Conservation (phyloP, 2,888 invertebrate species). For the Myathropa florea region DNA sequence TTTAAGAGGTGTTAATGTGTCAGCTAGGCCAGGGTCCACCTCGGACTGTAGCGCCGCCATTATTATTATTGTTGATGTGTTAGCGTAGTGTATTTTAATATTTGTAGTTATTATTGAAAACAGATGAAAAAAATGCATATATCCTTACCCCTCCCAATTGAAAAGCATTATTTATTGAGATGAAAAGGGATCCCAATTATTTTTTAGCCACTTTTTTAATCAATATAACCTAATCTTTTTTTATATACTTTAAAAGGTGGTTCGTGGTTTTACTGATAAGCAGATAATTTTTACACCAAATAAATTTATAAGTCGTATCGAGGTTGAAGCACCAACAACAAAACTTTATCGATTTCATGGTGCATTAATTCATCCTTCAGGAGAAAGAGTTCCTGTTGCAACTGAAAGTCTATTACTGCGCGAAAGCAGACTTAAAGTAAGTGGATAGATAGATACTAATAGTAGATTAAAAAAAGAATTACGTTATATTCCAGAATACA, state of each 20-base stretch:
- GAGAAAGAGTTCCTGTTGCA: slow-evolving; percentile 89
- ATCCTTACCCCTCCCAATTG: no score
- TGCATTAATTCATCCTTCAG: slow-evolving; percentile 90
- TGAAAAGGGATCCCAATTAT: no score
- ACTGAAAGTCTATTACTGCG: slow-evolving; percentile 95
- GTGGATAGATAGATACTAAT: neutral
- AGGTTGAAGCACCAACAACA: slow-evolving; percentile 96
- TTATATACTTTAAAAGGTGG: slow-evolving; percentile 75
- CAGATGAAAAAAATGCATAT: no score
- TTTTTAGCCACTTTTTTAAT: no score
- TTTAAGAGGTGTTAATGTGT: no score
- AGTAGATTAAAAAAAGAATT: neutral
- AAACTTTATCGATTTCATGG: slow-evolving; percentile 98
- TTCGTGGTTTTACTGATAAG: slow-evolving; percentile 81
- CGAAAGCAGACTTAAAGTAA: slow-evolving; percentile 91
- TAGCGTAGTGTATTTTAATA: no score
- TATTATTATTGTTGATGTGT: no score
- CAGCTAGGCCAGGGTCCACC: no score
- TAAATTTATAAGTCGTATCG: slow-evolving; percentile 91
- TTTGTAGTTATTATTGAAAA: no score
- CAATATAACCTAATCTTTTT: no score
- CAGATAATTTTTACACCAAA: slow-evolving; percentile 88
- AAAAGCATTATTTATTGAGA: no score
- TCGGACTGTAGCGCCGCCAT: no score
- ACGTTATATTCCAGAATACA: slow-evolving; percentile 86